Evolutionary conservation across 1,140 invertebrate species (phyloP).

Genomic region (Nymphalis io): DNA sequence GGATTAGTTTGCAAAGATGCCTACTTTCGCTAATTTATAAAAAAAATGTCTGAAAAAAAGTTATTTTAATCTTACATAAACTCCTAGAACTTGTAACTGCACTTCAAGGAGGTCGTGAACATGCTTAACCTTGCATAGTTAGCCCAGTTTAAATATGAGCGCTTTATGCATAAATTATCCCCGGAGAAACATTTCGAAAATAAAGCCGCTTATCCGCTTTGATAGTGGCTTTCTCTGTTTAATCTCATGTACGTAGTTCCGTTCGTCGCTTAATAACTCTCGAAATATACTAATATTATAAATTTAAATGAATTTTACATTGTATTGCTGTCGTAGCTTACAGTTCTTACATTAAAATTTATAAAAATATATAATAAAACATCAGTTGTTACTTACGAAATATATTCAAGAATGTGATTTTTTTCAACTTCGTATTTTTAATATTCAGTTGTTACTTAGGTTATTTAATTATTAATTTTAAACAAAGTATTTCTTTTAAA

Average conservation of each 20-base stretch:
- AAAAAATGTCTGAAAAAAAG: neutral
- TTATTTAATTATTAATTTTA: no score
- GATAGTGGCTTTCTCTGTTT: neutral
- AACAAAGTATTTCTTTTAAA: no score
- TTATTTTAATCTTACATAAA: conserved; percentile 3
- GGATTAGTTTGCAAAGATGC: no score
- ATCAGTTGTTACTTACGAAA: no score
- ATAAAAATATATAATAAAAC: no score
- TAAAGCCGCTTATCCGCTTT: conserved; percentile 4
- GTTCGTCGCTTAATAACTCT: neutral
- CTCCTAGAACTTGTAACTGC: neutral
- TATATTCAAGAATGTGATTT: no score
- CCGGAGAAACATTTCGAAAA: conserved; percentile 11
- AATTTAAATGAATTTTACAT: no score
- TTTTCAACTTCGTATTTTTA: no score
- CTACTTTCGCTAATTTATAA: no score
- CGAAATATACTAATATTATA: neutral
- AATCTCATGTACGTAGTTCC: neutral
- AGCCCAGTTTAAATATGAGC: conserved; percentile 30
- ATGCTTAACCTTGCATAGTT: conserved; percentile 37
- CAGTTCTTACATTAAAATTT: no score
- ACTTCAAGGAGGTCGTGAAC: conserved; percentile 35
- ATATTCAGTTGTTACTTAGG: no score
- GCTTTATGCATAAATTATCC: conserved; percentile 29
- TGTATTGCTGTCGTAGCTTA: no score